Conservation (phyloP, 2,888 invertebrate species). For the Xestia ashworthii region DNA sequence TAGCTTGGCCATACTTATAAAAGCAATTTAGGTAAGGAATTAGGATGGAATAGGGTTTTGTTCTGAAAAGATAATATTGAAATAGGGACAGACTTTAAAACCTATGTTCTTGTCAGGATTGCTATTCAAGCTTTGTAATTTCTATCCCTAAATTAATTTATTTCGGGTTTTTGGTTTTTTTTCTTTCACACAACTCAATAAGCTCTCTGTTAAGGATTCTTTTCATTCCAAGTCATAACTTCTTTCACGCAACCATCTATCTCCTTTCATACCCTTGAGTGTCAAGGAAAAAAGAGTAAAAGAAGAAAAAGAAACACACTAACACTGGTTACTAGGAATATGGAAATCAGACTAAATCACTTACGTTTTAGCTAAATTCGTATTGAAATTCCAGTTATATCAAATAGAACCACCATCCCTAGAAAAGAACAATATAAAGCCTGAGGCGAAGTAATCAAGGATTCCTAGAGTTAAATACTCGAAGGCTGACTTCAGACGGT, state of each 20-base stretch:
- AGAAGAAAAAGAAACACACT: not conserved
- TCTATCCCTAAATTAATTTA: not conserved
- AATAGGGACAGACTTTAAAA: not conserved
- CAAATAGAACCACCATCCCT: not conserved
- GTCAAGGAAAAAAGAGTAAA: not conserved
- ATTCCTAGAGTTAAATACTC: conserved; percentile 19
- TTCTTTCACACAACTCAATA: not conserved
- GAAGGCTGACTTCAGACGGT: not conserved
- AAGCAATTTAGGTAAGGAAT: conserved; percentile 21
- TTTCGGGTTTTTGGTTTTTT: not conserved
- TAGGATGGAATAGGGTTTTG: not conserved
- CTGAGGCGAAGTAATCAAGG: conserved; percentile 19
- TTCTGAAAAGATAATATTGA: not conserved
- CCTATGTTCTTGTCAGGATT: not conserved
- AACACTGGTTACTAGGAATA: too few species aligned
- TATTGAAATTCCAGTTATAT: not conserved
- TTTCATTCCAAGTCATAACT: not conserved
- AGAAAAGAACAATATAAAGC: not conserved
- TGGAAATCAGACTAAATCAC: not conserved
- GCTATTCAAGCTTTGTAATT: not conserved
- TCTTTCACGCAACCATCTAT: not conserved
- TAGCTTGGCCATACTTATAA: conserved; percentile 11
- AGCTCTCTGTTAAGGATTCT: not conserved
- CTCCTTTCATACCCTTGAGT: not conserved
- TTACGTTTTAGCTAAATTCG: not conserved